These are phyloP conservation scores for Antheraea yamamai DNA, from an alignment of 2,888 invertebrate genomes.

Conservation along the genomic window DNA sequence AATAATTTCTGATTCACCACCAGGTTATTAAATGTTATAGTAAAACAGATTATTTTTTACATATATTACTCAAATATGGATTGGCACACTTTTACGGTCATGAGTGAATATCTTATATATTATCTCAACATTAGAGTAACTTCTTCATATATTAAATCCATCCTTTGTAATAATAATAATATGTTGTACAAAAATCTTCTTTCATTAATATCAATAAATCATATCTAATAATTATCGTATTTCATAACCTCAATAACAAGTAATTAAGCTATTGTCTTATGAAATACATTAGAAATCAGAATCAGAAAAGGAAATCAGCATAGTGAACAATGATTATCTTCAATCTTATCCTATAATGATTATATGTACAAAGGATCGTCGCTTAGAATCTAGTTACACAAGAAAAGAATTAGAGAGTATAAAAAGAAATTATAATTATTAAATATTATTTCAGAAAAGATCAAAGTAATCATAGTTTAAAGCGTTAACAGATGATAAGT, in stretches of 20 bases:
- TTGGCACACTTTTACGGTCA: not conserved
- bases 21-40: not conserved
- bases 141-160: not conserved
- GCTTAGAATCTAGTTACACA: constrained; percentile 37
- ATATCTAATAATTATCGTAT: too few relatives aligned
- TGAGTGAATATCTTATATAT: not conserved
- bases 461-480: constrained; percentile 76
- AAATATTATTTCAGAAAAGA: constrained; percentile 64
- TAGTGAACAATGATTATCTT: constrained; percentile 70
- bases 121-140: not conserved
- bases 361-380: not conserved
- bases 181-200: not conserved
- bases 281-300: not conserved
- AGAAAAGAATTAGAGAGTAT: constrained; percentile 22
- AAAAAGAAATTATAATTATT: constrained; percentile 20
- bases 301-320: constrained; percentile 14
- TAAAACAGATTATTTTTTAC: too few relatives aligned
- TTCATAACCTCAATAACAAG: too few relatives aligned
- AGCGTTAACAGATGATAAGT: not conserved
- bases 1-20: not conserved
- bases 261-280: too few relatives aligned
- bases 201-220: not conserved
- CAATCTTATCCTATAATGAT: constrained; percentile 55
- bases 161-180: not conserved
- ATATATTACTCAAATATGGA: not conserved